Evolutionary conservation across 2,797 vertebrate genomes (phyloP).

Genomic region (Rachycentron canadum): DNA sequence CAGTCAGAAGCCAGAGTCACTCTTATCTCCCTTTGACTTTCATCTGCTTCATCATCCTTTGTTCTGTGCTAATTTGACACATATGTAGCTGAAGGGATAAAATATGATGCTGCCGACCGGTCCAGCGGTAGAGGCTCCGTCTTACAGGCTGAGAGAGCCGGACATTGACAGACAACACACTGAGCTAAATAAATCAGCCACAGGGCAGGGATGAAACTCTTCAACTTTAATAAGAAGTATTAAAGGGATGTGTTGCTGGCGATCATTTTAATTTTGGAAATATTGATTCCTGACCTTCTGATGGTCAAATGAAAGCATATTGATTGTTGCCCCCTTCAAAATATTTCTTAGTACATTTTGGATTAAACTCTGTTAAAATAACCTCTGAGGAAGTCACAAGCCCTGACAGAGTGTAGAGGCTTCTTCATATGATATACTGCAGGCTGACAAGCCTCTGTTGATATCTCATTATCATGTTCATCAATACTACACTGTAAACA

Average conservation of each 20-base stretch:
- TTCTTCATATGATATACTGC: neutral
- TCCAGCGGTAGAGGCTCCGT: neutral
- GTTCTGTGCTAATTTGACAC: constrained; percentile 2
- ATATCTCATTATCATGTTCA: neutral
- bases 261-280: constrained; percentile 46
- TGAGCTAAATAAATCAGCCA: constrained; percentile 36
- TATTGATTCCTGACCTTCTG: constrained; percentile 48
- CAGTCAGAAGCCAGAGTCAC: neutral
- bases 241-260: constrained; percentile 21
- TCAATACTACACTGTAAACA: no score
- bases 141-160: constrained; percentile 3
- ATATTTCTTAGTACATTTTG: constrained; percentile 13
- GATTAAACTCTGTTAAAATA: constrained; percentile 19
- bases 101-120: neutral
- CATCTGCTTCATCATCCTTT: neutral
- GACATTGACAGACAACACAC: constrained; percentile 19
- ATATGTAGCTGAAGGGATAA: constrained; percentile 1
- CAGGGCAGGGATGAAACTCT: constrained; percentile 36
- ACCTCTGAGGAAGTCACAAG: neutral
- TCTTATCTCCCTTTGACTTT: constrained; percentile 7
- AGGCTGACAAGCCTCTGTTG: neutral
- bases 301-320: constrained; percentile 49
- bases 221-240: constrained; percentile 26
- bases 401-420: neutral
- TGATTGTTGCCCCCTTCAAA: constrained; percentile 45